These are phyloP conservation scores for Archilochus colubris DNA, from an alignment of 2,113 vertebrate genomes.

Conservation along the genomic window DNA sequence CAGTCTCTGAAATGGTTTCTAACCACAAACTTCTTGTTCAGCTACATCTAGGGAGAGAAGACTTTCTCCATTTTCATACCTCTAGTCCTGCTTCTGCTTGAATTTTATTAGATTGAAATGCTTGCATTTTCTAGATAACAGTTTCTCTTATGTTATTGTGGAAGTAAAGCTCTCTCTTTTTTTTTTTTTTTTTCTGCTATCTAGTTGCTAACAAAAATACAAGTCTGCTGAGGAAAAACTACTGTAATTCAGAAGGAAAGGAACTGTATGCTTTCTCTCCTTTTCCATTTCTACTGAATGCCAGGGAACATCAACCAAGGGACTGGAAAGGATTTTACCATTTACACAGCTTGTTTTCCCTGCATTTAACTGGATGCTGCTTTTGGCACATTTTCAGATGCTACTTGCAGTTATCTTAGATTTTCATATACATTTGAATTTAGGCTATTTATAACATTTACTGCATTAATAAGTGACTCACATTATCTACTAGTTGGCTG, in stretches of 20 bases:
- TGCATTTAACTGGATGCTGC: not conserved
- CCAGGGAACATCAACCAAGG: not conserved
- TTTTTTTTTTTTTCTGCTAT: not conserved
- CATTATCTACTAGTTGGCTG: not conserved
- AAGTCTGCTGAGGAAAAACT: not conserved
- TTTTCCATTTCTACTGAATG: not conserved
- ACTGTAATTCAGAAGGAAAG: not conserved
- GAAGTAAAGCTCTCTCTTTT: not conserved
- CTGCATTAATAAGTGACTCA: not conserved
- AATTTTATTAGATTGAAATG: not conserved
- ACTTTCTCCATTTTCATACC: not conserved
- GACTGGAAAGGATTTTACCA: not conserved
- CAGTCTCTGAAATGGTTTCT: not conserved
- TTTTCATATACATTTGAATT: not conserved
- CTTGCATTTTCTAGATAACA: not conserved
- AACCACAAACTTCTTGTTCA: not conserved
- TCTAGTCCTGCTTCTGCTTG: not conserved
- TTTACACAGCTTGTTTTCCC: not conserved
- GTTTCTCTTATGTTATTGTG: not conserved
- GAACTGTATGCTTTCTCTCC: not conserved
- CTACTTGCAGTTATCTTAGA: not conserved
- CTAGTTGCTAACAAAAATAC: not conserved
- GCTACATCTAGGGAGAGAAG: not conserved
- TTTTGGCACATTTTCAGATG: not conserved
- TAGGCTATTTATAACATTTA: not conserved